Conservation (phyloP, 2,797 vertebrate genomes). For the Chrosomus eos region DNA sequence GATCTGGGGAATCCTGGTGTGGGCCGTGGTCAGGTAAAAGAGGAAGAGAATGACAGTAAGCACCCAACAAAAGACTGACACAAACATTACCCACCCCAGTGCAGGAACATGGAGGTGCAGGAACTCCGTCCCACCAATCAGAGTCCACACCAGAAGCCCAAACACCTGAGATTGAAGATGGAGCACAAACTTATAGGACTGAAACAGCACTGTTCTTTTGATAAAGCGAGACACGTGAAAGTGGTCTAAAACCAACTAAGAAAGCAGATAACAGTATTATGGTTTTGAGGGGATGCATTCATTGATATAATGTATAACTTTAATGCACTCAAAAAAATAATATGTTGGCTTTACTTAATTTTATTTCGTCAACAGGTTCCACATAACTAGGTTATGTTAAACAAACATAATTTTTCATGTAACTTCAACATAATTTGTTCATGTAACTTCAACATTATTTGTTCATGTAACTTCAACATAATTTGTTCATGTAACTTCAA, state of each 20-base stretch:
- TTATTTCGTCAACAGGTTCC: no score
- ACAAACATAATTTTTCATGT: no score
- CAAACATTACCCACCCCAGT: conserved; percentile 92
- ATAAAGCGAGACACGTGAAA: neutral
- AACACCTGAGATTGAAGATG: conserved; percentile 75
- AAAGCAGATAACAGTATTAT: neutral
- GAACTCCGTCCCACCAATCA: conserved; percentile 90
- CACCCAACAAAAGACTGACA: conserved; percentile 88
- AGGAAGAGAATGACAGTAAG: conserved; percentile 87
- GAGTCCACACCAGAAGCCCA: conserved; percentile 90
- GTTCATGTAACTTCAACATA: no score
- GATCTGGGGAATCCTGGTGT: conserved; percentile 84
- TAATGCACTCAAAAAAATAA: no score
- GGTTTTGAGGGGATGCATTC: neutral
- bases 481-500: no score
- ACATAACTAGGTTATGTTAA: no score
- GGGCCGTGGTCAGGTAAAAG: conserved; percentile 85
- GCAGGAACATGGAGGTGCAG: conserved; percentile 82
- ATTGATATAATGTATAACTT: neutral
- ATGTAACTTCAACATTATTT: no score
- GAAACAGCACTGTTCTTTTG: neutral
- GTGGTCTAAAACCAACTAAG: neutral
- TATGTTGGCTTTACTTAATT: no score
- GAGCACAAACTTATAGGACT: neutral
- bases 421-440: no score